Percentiles rank a stretch among this genome's conserved stretches.
These are phyloP conservation scores for Enteromius argenteus DNA, from an alignment of 2,797 vertebrate genomes.

Conservation along the genomic window DNA sequence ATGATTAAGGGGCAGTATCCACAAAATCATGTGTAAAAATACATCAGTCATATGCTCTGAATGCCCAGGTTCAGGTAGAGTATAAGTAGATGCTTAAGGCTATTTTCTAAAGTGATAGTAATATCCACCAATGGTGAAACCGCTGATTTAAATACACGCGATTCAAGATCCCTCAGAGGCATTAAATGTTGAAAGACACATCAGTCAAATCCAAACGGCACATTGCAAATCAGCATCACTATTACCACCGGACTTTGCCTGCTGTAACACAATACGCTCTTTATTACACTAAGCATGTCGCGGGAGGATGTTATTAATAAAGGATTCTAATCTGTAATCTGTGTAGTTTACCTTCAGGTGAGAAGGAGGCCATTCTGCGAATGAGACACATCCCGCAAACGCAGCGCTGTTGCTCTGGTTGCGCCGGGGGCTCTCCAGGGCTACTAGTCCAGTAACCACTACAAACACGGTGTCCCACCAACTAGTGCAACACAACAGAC, in stretches of 20 bases:
- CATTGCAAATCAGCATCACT: not conserved
- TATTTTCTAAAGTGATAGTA: not conserved
- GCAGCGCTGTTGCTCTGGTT: constrained; percentile 74
- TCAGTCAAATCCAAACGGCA: constrained; percentile 1
- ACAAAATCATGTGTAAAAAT: not conserved
- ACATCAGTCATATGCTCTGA: not conserved
- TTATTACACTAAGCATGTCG: constrained; percentile 41
- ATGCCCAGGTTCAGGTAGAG: not conserved
- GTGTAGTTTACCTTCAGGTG: constrained; percentile 53
- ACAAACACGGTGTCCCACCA: constrained; percentile 72
- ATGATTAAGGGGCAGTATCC: not conserved
- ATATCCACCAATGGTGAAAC: not conserved
- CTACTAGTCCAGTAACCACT: constrained; percentile 77
- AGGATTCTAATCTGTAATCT: constrained; percentile 6
- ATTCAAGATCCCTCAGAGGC: not conserved
- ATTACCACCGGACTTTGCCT: not conserved
- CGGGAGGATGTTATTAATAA: constrained; percentile 54
- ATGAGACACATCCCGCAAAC: constrained; percentile 67
- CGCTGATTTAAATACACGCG: not conserved
- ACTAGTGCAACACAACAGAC: constrained; percentile 51
- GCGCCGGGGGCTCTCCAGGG: constrained; percentile 70
- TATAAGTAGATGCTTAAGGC: not conserved
- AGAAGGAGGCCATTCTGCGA: constrained; percentile 37
- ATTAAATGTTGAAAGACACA: not conserved
- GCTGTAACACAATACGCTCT: not conserved